These are phyloP conservation scores for Aricia artaxerxes DNA, from an alignment of 2,888 invertebrate species.

Conservation along the genomic window DNA sequence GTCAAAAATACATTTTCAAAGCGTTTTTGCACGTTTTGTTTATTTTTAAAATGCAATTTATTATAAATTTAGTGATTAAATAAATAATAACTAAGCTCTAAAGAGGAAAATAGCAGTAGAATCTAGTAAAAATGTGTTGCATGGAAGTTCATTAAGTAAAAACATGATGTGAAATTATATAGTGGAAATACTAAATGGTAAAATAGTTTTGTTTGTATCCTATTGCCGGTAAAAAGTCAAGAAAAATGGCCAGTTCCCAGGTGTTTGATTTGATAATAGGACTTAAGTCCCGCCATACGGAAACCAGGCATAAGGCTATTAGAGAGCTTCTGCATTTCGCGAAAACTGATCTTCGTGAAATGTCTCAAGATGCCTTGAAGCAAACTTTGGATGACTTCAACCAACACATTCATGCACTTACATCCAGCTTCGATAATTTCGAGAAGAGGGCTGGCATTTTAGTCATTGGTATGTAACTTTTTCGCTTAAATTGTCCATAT, in stretches of 20 bases:
- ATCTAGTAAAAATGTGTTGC: background rate
- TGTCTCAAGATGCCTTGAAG: constrained; percentile 91
- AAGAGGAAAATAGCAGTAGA: background rate
- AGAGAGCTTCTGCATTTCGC: constrained; percentile 93
- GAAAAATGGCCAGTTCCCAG: constrained; percentile 38
- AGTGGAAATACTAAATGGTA: background rate
- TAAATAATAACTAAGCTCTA: background rate
- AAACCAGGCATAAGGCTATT: constrained; percentile 90
- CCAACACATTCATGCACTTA: constrained; percentile 96
- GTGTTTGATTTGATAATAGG: constrained; percentile 90
- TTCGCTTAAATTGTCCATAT: background rate
- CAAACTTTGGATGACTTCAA: constrained; percentile 96
- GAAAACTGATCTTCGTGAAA: constrained; percentile 92
- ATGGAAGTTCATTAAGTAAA: background rate
- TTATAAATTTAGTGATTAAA: background rate
- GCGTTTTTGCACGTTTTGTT: constrained; percentile 13
- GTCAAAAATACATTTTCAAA: background rate
- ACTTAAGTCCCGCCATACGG: constrained; percentile 92
- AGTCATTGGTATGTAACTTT: constrained; percentile 85
- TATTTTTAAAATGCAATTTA: background rate
- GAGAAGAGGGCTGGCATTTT: constrained; percentile 97
- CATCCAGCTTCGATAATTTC: constrained; percentile 93
- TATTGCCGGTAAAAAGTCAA: constrained; percentile 8
- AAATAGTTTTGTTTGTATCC: constrained; percentile 25
- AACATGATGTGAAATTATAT: constrained; percentile 15